A percentile compares a stretch with the other conserved stretches of the same genome.
phyloP scores from a whole-genome alignment of 2,888 invertebrate genomes.

The Plagodis pulveraria region DNA sequence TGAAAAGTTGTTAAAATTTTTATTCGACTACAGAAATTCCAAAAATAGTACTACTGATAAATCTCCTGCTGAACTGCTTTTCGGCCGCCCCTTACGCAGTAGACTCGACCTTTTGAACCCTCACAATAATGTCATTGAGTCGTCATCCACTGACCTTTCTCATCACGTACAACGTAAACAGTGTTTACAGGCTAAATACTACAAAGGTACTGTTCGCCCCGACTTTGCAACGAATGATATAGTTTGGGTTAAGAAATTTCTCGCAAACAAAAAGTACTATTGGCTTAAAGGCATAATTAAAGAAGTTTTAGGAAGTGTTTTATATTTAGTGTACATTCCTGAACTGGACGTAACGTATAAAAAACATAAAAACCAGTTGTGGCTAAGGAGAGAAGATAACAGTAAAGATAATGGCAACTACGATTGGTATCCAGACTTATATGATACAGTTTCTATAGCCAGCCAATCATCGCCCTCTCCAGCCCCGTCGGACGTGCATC shows the following conservation, averaged over 20 bases:
- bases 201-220: slow-evolving; percentile 5
- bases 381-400: not conserved
- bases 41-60: slow-evolving; percentile 25
- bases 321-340: not conserved
- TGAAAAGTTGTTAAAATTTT: slow-evolving; percentile 32
- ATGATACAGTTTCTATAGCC: too few species aligned
- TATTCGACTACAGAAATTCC: slow-evolving; percentile 30
- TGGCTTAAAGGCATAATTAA: too few species aligned
- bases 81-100: slow-evolving; percentile 24
- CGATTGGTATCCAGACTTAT: slow-evolving; percentile 13
- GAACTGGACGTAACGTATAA: not conserved
- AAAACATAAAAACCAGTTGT: slow-evolving; percentile 1
- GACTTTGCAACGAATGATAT: not conserved
- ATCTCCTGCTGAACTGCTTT: slow-evolving; percentile 38
- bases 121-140: slow-evolving; percentile 15
- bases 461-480: too few species aligned
- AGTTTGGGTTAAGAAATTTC: slow-evolving; percentile 1
- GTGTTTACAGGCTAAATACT: slow-evolving; percentile 25
- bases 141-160: slow-evolving; percentile 6
- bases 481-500: too few species aligned
- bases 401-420: not conserved
- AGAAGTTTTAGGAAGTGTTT: not conserved
- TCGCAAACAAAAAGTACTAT: not conserved
- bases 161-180: slow-evolving; percentile 14
- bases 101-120: not conserved